Evolutionary conservation across 2,888 invertebrate genomes (phyloP), one percentile per base, ranked within the genome.

Genomic region (Ferdinandea cuprea): DNA sequence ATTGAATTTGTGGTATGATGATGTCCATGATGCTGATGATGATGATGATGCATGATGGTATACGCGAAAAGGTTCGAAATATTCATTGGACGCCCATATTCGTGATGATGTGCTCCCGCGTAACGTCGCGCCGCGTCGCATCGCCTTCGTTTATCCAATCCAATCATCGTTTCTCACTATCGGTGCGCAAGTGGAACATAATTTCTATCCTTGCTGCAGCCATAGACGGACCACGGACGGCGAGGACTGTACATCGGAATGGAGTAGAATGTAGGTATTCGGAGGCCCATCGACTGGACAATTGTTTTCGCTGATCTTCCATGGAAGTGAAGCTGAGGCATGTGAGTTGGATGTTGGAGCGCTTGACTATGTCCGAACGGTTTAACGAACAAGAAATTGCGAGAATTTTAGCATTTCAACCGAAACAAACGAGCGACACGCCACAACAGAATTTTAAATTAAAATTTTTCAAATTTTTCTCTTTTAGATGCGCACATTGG

Each of bases 391-490:
- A 89, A 89, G 89, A 90, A 90, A 90, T 90, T 89, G 89, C 89
- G 90, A 88, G 90, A 90, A 90, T 90, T 90, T 90, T 88, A 89
- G 88, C 89, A 89, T 90, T 90, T 90, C 89, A 88, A 86, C 86
- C 87, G 90, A 90, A 90, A 91, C 91, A 90, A 90, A 91, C 91
- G 89, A 90, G 89, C 89, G 90, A 90, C 91, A 90, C 90, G 90
- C 88, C 85, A 85, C 87, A 85, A 86, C 83, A 85, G 85, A 89
- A 90, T 90, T 89, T 90, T 90, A 90, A 90, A 90, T 90, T 90
- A 90, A 90, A 90, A 90, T 90, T 90, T 90, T 90, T 90, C 86
- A 89, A 90, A 90, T 83, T 73, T 50, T 68, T 78, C 13, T 72
- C 2, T 13, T 3, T 5, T 2, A 54, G 52, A 69, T 32, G 50